Base-by-base conservation (phyloP, 2,888 invertebrate species). In the Drosophila koepferae region DNA sequence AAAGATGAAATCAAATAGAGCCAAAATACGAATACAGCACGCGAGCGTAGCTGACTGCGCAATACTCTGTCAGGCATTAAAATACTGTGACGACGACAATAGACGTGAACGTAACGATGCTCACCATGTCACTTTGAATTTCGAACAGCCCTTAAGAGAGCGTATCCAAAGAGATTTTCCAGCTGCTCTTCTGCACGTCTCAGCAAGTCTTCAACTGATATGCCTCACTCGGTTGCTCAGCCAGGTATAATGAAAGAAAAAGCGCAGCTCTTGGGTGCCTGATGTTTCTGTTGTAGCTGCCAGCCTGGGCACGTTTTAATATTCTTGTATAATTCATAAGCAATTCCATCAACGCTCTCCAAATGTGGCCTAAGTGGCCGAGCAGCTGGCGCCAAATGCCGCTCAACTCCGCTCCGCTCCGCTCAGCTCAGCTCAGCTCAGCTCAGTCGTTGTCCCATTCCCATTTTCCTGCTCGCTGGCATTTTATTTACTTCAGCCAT, bases 261-360 rank as follows among this genome's bases (percentile, higher is more conserved):
- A 31, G 55, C 41, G 2, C 38, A n/a, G 23, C 12, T 40, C 38
- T 20, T n/a, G n/a, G 40, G n/a, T 14, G 56, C 51, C 61, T 54
- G 63, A 69, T 74, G 79, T 64, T 78, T 49, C 62, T 31, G 59
- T 65, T 79, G 73, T 61, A 60, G 59, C 55, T 41, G 46, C 70
- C 63, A 40, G 66, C 53, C 68, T 69, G 70, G 77, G 89, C 86
- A 86, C 81, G 79, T 82, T 89, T 81, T 89, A 90, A 90, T 90
- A 89, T 89, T 82, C 89, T 89, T 89, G 90, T 91, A 92, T 92
- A 92, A 92, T 92, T 92, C 92, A 92, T 92, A 92, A 92, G 92
- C 91, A 91, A 92, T 92, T 92, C 92, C 87, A 92, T 91, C 90
- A 92, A 89, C 90, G 92, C 86, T 88, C 80, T 71, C 80, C 70